A percentile compares a stretch with the other conserved stretches of the same genome.
Conservation (phyloP, 2,888 invertebrate genomes). For the Lycaena phlaeas region DNA sequence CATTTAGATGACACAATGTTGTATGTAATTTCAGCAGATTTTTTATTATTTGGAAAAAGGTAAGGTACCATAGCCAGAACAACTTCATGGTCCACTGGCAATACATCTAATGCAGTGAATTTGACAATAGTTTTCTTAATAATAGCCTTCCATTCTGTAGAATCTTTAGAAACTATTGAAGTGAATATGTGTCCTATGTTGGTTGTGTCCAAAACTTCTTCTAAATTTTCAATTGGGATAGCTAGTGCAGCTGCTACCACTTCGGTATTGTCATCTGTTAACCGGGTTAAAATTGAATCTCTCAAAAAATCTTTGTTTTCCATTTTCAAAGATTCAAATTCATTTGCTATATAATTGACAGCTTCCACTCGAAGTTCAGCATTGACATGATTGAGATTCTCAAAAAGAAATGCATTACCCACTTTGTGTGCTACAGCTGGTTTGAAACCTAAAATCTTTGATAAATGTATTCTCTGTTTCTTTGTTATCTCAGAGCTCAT, state of each 20-base stretch:
- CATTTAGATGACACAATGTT: slow-evolving; percentile 48
- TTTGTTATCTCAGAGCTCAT: slow-evolving; percentile 43
- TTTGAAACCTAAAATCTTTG: slow-evolving; percentile 64
- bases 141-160: slow-evolving; percentile 52
- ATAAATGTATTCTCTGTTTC: slow-evolving; percentile 44
- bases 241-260: slow-evolving; percentile 74
- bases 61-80: slow-evolving; percentile 75
- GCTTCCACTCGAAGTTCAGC: slow-evolving; percentile 77
- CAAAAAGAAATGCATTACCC: slow-evolving; percentile 71
- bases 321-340: slow-evolving; percentile 57
- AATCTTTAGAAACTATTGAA: slow-evolving; percentile 57
- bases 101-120: slow-evolving; percentile 51
- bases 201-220: slow-evolving; percentile 52
- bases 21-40: slow-evolving; percentile 37
- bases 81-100: slow-evolving; percentile 69
- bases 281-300: slow-evolving; percentile 75
- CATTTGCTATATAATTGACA: slow-evolving; percentile 74
- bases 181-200: slow-evolving; percentile 63
- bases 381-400: slow-evolving; percentile 82
- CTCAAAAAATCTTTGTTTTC: slow-evolving; percentile 75
- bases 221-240: slow-evolving; percentile 42
- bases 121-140: slow-evolving; percentile 50
- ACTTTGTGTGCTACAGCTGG: slow-evolving; percentile 68
- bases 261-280: slow-evolving; percentile 77
- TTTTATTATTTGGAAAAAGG: slow-evolving; percentile 68